Evolutionary conservation across 2,797 vertebrate species (phyloP).

Genomic region (Yasuhikotakia modesta): DNA sequence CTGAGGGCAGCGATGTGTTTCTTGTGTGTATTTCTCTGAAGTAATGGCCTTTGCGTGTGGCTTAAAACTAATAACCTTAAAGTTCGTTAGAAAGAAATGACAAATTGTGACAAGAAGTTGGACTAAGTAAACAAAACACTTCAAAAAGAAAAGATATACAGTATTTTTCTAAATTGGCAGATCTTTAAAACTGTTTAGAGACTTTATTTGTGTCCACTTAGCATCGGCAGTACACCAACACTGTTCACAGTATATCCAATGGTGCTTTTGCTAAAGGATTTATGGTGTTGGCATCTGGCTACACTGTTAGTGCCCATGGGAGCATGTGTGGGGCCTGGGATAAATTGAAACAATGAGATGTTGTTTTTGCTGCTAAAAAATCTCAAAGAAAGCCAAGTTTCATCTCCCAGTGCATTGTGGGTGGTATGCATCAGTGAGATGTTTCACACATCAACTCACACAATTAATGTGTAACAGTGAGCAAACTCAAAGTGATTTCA

Average conservation of each 20-base stretch:
- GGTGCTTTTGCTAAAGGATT: constrained; percentile 25
- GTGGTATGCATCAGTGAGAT: constrained; percentile 19
- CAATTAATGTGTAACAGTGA: not conserved
- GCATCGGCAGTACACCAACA: constrained; percentile 59
- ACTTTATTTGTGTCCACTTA: constrained; percentile 73
- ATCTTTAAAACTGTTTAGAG: constrained; percentile 64
- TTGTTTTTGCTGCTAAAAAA: constrained; percentile 41
- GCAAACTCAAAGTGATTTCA: constrained; percentile 14
- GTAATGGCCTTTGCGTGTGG: not conserved
- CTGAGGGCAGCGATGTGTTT: no score
- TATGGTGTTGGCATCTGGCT: constrained; percentile 21
- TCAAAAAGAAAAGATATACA: constrained; percentile 36
- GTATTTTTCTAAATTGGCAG: constrained; percentile 62
- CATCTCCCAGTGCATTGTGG: constrained; percentile 34
- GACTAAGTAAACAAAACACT: not conserved
- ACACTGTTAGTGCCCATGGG: constrained; percentile 13
- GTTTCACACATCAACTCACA: constrained; percentile 34
- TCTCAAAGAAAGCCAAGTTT: constrained; percentile 19
- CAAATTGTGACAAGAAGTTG: constrained; percentile 29
- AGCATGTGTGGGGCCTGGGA: constrained; percentile 16
- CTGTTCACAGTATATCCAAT: constrained; percentile 29
- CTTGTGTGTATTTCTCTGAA: no score
- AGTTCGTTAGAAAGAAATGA: constrained; percentile 30
- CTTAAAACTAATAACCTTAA: constrained; percentile 7
- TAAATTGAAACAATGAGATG: constrained; percentile 33